These are phyloP conservation scores for Hesperophylax magnus DNA, from an alignment of 1,140 invertebrate genomes.

Conservation along the genomic window DNA sequence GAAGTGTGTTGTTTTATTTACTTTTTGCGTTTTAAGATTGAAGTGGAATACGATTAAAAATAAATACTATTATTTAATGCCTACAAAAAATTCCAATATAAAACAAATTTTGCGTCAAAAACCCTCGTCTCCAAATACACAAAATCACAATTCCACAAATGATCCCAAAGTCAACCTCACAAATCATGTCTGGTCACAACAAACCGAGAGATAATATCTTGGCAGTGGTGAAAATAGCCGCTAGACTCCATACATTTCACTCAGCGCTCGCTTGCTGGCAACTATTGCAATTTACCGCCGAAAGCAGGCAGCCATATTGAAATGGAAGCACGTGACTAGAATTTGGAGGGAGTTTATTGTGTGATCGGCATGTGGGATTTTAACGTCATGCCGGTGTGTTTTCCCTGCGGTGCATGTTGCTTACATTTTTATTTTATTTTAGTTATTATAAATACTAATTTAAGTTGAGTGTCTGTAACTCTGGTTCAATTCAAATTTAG, in stretches of 20 bases:
- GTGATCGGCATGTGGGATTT: conserved; percentile 39
- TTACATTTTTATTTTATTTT: too few relatives aligned
- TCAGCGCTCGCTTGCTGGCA: conserved; percentile 43
- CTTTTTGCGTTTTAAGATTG: too few relatives aligned
- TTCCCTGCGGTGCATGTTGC: not conserved
- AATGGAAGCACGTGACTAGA: conserved; percentile 52
- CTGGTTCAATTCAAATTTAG: too few relatives aligned
- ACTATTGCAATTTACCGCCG: conserved; percentile 58
- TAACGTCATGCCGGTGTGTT: not conserved
- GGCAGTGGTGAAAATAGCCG: conserved; percentile 23
- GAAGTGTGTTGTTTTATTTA: too few relatives aligned
- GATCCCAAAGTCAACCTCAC: not conserved
- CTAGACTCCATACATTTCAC: conserved; percentile 39
- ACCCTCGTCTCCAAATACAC: not conserved
- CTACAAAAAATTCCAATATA: too few relatives aligned
- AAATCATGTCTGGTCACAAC: conserved; percentile 12
- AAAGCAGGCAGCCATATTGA: conserved; percentile 58
- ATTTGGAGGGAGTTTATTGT: conserved; percentile 38
- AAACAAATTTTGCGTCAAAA: not conserved
- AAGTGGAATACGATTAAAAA: too few relatives aligned
- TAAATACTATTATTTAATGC: too few relatives aligned
- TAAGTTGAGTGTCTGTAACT: too few relatives aligned
- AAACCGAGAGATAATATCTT: conserved; percentile 27
- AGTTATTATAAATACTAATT: too few relatives aligned
- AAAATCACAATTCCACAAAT: not conserved